phyloP scores from a whole-genome alignment of 1,140 invertebrate species.

The Pinna nobilis region DNA sequence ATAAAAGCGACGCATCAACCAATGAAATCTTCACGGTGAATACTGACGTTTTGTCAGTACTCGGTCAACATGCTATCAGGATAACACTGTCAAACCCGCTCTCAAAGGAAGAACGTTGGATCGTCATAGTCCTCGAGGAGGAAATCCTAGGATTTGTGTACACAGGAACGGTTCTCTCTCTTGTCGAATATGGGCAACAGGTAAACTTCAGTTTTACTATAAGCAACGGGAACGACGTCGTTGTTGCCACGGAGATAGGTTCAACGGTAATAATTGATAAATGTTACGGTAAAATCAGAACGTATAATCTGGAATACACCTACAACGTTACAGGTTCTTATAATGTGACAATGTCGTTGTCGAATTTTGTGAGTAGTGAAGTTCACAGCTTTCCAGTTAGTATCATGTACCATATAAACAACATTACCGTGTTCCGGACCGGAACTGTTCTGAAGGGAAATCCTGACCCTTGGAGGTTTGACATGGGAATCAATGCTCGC shows the following conservation, averaged over 20 bases:
- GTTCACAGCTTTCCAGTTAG: neutral
- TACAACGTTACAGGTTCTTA: constrained; percentile 20
- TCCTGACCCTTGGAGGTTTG: neutral
- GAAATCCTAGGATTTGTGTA: constrained; percentile 8
- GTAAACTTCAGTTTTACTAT: constrained; percentile 14
- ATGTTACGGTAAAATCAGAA: constrained; percentile 11
- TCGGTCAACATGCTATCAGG: constrained; percentile 9
- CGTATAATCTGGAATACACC: constrained; percentile 1
- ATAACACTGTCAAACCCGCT: constrained; percentile 9
- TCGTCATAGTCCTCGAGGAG: constrained; percentile 15
- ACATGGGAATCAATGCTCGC: neutral
- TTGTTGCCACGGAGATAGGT: constrained; percentile 6
- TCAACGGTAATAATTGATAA: constrained; percentile 1
- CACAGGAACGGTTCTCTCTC: neutral
- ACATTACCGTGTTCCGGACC: constrained; percentile 5
- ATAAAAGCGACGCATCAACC: neutral
- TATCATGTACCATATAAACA: constrained; percentile 21
- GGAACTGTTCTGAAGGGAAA: neutral
- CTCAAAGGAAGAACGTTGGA: neutral
- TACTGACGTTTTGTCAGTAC: neutral
- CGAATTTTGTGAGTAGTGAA: constrained; percentile 16
- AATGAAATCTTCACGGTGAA: neutral
- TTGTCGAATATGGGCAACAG: constrained; percentile 14
- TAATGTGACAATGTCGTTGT: constrained; percentile 3
- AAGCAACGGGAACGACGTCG: neutral